Evolutionary conservation across 2,888 invertebrate species (phyloP).

Genomic region (Drosophila anomelani): DNA sequence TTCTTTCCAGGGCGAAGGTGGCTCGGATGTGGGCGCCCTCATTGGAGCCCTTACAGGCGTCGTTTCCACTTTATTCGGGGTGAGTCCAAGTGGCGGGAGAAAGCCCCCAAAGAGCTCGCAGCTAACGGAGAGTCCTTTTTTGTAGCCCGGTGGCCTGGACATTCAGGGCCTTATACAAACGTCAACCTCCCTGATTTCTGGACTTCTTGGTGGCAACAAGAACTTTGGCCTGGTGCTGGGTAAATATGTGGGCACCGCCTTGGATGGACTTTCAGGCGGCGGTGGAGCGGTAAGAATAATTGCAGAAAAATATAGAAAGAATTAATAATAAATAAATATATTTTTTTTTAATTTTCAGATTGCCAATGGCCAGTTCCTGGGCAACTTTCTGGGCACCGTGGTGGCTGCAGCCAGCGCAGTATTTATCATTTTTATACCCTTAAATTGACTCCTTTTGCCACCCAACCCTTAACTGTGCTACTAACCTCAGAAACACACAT

Average conservation of each 20-base stretch:
- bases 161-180: slow-evolving; percentile 81
- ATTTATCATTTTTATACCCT: slow-evolving; percentile 57
- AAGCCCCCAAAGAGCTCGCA: accelerated
- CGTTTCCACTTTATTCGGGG: slow-evolving; percentile 83
- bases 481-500: slow-evolving; percentile 37
- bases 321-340: not conserved
- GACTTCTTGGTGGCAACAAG: slow-evolving; percentile 82
- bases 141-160: slow-evolving; percentile 83
- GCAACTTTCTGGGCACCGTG: slow-evolving; percentile 83
- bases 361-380: slow-evolving; percentile 84
- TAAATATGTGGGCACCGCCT: slow-evolving; percentile 82
- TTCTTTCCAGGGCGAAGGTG: slow-evolving; percentile 82
- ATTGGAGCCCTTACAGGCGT: slow-evolving; percentile 84
- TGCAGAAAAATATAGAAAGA: not conserved
- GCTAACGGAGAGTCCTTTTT: too few relatives aligned
- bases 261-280: slow-evolving; percentile 84
- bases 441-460: not conserved
- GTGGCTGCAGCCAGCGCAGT: slow-evolving; percentile 84
- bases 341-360: slow-evolving; percentile 64
- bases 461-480: slow-evolving; percentile 41
- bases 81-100: slow-evolving; percentile 51
- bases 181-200: slow-evolving; percentile 82
- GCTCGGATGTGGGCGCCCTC: slow-evolving; percentile 84
- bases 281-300: slow-evolving; percentile 82
- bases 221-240: slow-evolving; percentile 84